Evolutionary conservation across 2,888 invertebrate genomes (phyloP), one percentile per base, ranked within the genome.

Genomic region (Amaurobius ferox): DNA sequence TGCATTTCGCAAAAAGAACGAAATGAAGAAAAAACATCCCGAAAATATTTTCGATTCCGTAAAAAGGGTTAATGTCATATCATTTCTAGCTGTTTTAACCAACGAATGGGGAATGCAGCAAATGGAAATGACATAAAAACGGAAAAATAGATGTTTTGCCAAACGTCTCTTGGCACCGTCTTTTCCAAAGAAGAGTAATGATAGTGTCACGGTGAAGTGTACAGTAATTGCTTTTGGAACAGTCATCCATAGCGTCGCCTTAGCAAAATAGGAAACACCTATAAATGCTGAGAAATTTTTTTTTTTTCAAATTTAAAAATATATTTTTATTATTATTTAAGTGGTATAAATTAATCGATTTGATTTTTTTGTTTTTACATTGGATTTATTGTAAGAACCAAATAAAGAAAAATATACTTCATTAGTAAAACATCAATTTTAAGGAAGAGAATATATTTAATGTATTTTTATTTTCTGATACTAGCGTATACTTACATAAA

Each of bases 61-160:
- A 44, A 44, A 44, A 44, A 44, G 44, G 44, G 44, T 44, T 44
- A 44, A 44, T 44, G 44, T 44, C 16, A 16, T 44, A 44, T 44
- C 44, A 16, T 44, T 44, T 1, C 44, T 44, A 44, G 44, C 11
- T 44, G 44, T 44, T 44, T 44, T 16, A 44, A 13, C 13, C 16
- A 16, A 44, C 44, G 2, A 16, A 44, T 13, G n/a, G 9, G 44
- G 44, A 44, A 44, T 44, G 44, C 44, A 16, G 44, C 44, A 44
- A 44, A 44, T 44, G 44, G 44, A 44, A 44, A 44, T 44, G 44
- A 44, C 2, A 16, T 7, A 16, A 16, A 44, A 44, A 44, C 6
- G 16, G 16, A 16, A 16, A 5, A 16, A 44, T 44, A 44, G 44
- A 44, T 44, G 44, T 44, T 44, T 44, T 44, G 13, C 44, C 6